Evolutionary conservation across 2,888 invertebrate genomes (phyloP), one percentile per base, ranked within the genome.

Genomic region (Clanis bilineata): DNA sequence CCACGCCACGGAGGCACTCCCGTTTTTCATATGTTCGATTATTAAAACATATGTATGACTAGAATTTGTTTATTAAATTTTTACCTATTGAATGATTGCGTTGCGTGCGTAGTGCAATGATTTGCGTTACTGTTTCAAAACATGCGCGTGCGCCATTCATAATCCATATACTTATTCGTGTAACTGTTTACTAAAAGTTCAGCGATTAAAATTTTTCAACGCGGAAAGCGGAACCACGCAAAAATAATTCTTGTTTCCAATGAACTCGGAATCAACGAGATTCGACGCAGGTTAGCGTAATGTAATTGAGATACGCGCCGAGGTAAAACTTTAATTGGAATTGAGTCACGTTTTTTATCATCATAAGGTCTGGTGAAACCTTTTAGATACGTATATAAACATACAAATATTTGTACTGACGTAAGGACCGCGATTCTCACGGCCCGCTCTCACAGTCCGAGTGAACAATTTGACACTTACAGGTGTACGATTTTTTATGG

Each of bases 381-480:
- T 39, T 61, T 57, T 56, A 58, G 63, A 55, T 43, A 28, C 57
- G 39, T 55, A 45, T 18, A 68, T 65, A 62, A 67, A 65, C 64
- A 65, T 68, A 66, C 74, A 74, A 72, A 76, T 76, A 74, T 72
- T 69, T 70, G 68, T 62, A 62, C 59, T 62, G 51, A 63, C 64
- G 64, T 62, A 65, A 64, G 64, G 60, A 72, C 69, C 68, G 77
- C 73, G 80, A 79, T 90, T 90, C 89, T 87, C 90, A 90, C 90
- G 89, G 80, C 65, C 73, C 82, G 80, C 80, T 82, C 85, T 80
- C 86, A 82, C 84, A 82, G 83, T 65, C 79, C 74, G 82, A 85
- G 89, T 88, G 91, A 91, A 91, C 90, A 89, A 86, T 91, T 90
- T 91, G 90, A 91, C 91, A 92, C 91, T 83, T 91, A 90, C 91